phyloP scores from a whole-genome alignment of 53 echinoderm and acorn worm genomes.

The Temnopleurus reevesii region DNA sequence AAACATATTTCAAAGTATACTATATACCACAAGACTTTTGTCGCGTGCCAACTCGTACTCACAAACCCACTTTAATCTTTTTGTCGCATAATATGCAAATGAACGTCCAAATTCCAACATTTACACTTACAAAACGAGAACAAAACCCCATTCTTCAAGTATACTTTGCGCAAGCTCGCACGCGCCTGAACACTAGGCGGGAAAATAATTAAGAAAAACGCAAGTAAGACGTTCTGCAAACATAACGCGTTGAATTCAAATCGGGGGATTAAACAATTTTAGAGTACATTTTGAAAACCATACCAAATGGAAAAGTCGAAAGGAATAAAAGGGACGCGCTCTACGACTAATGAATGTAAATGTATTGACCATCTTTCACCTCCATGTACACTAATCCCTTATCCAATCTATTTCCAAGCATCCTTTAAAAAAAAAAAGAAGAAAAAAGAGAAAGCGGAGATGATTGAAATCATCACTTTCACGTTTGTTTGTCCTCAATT shows the following conservation, averaged over 20 bases:
- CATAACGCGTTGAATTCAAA: slow-evolving; percentile 27
- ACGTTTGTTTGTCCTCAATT: slow-evolving; percentile 15
- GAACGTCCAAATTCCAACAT: background rate
- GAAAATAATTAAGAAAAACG: slow-evolving; percentile 23
- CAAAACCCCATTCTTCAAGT: background rate
- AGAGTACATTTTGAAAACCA: slow-evolving; percentile 46
- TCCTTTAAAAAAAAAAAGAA: background rate
- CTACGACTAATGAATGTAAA: slow-evolving; percentile 36
- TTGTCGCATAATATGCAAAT: slow-evolving; percentile 7
- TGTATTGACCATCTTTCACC: slow-evolving; percentile 19
- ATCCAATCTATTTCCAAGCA: background rate
- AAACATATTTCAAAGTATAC: too few species aligned
- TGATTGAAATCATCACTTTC: slow-evolving; percentile 28
- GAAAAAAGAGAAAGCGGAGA: background rate
- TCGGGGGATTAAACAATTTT: slow-evolving; percentile 22
- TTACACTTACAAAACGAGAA: background rate
- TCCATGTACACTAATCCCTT: background rate
- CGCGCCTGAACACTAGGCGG: background rate
- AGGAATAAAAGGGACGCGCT: slow-evolving; percentile 7
- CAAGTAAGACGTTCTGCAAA: slow-evolving; percentile 35
- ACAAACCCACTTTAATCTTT: background rate
- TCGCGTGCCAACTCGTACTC: background rate
- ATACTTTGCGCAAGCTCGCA: background rate
- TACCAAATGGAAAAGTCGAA: background rate
- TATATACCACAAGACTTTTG: too few species aligned